phyloP scores from a whole-genome alignment of 1,140 invertebrate genomes.

The Plutomurus gul region DNA sequence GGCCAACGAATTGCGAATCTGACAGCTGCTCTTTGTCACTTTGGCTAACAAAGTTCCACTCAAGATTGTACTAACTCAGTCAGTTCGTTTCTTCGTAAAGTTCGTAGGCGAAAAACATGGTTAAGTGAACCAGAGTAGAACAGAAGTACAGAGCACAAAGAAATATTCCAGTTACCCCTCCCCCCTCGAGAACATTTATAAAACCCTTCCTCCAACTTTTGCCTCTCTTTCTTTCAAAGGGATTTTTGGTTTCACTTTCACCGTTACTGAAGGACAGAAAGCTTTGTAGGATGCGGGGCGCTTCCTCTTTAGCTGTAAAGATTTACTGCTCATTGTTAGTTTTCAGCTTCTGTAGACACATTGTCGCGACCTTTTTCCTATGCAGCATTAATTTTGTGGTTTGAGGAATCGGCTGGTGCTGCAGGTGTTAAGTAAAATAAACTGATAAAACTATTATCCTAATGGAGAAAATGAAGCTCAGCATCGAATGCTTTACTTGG shows the following conservation, averaged over 20 bases:
- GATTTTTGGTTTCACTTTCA: not conserved
- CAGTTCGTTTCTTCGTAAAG: not conserved
- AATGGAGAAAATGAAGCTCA: too few relatives aligned
- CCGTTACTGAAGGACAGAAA: not conserved
- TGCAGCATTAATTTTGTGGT: too few relatives aligned
- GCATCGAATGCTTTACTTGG: not conserved
- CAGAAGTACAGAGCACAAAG: too few relatives aligned
- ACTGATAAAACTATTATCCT: too few relatives aligned
- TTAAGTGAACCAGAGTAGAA: constrained; percentile 5
- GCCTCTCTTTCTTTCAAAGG: not conserved
- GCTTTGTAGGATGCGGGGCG: not conserved
- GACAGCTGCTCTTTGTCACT: constrained; percentile 14
- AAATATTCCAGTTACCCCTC: not conserved
- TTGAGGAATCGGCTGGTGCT: too few relatives aligned
- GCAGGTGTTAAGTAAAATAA: too few relatives aligned
- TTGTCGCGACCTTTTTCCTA: too few relatives aligned
- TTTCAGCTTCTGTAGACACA: too few relatives aligned
- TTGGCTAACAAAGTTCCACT: constrained; percentile 2
- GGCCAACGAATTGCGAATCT: constrained; percentile 10
- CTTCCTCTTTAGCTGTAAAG: too few relatives aligned
- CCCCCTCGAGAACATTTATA: not conserved
- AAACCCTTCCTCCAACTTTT: not conserved
- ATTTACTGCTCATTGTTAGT: too few relatives aligned
- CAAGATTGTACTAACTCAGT: not conserved
- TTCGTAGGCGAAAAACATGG: not conserved